Evolutionary conservation across 2,888 invertebrate genomes (phyloP).

Genomic region (Sussaba pulchella): DNA sequence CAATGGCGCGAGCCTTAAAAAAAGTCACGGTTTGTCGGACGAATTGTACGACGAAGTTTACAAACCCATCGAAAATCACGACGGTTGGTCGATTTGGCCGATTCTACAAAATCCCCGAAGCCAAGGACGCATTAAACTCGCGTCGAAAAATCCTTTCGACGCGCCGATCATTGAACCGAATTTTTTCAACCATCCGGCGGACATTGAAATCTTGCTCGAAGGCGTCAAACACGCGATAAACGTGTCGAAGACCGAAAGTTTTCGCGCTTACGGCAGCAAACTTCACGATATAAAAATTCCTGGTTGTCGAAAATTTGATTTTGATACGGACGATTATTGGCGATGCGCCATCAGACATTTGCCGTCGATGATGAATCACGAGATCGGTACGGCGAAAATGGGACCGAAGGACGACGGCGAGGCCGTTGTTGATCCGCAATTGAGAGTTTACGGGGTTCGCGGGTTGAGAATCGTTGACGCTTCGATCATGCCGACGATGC

Average conservation of each 20-base stretch:
- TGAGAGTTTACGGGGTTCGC: constrained; percentile 85
- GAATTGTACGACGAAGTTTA: constrained; percentile 83
- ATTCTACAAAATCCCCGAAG: constrained; percentile 91
- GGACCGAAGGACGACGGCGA: constrained; percentile 85
- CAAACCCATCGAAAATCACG: constrained; percentile 83
- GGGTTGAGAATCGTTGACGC: constrained; percentile 86
- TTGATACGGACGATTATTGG: constrained; percentile 88
- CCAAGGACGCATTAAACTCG: constrained; percentile 89
- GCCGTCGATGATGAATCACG: constrained; percentile 88
- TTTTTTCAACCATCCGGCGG: constrained; percentile 89
- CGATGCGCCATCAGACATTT: constrained; percentile 88
- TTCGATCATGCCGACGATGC: constrained; percentile 87
- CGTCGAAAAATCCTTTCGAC: constrained; percentile 89
- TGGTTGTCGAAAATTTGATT: constrained; percentile 85
- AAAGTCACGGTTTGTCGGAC: constrained; percentile 80
- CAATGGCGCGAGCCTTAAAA: constrained; percentile 82
- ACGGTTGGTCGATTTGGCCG: constrained; percentile 87
- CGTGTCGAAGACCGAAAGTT: constrained; percentile 84
- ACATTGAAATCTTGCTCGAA: constrained; percentile 82
- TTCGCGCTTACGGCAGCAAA: constrained; percentile 84
- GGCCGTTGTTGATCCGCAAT: constrained; percentile 86
- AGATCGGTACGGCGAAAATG: constrained; percentile 87
- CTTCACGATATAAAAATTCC: constrained; percentile 85
- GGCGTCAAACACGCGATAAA: constrained; percentile 86
- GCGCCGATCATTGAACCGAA: constrained; percentile 92